Evolutionary conservation across 2,888 invertebrate genomes (phyloP), one percentile per base, ranked within the genome.

Genomic region (Mimumesa dahlbomi): DNA sequence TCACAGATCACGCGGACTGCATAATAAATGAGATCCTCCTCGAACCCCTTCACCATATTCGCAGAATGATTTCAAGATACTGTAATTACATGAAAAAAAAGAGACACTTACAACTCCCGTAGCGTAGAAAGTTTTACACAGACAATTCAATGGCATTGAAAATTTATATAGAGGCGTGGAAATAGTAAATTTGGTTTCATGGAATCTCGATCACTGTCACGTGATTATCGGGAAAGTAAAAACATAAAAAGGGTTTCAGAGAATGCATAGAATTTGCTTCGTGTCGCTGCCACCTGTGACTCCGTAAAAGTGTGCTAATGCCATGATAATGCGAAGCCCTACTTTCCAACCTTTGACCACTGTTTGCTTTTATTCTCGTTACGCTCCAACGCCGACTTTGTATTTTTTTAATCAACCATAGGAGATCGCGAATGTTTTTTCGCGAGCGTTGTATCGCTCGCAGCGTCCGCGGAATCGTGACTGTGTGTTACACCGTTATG

Each of bases 311-410:
- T 84, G 80, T 84, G 82, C 82, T 84, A 84, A 83, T 84, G 77
- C 83, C 65, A 67, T 73, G 77, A 82, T 85, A 82, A 82, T 78
- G 65, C 80, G 83, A 84, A 85, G 85, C 84, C 84, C 81, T 81
- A 85, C 83, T 84, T 84, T 81, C 80, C 70, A 82, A 84, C 83
- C 83, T 85, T 85, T 84, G 84, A 84, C 84, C 85, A 64, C 64
- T 52, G 52, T 54, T 66, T 61, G 74, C 72, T 77, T 77, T 76
- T 73, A 73, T 79, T 76, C 75, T 62, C 73, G 73, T 68, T 75
- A 70, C 68, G 65, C 68, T 68, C 57, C 54, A 48, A 50, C 18
- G 34, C 29, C 7, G n/a, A 13, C 57, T 21, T 53, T 57, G 43
- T 34, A 34, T 9, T 34, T 34, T 34, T 34, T 34, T 34, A 4